Conservation (phyloP, 1,140 invertebrate species). For the Lepidurus arcticus region DNA sequence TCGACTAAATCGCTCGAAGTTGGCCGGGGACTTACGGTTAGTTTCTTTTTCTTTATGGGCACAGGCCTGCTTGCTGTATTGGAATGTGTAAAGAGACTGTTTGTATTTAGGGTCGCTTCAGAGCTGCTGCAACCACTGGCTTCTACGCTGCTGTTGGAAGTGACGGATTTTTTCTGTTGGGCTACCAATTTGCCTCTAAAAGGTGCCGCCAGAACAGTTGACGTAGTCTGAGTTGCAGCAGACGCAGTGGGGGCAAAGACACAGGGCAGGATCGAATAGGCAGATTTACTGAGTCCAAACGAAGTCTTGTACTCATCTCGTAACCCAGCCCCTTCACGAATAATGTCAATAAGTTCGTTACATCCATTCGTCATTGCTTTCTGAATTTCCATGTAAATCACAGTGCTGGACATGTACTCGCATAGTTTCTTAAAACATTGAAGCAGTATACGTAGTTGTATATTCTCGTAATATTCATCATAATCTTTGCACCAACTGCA, state of each 20-base stretch:
- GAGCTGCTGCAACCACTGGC: background rate
- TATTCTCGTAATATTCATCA: constrained; percentile 73
- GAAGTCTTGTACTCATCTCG: constrained; percentile 67
- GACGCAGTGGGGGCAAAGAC: constrained; percentile 53
- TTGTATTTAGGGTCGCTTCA: background rate
- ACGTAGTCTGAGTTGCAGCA: constrained; percentile 24
- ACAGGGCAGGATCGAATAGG: constrained; percentile 64
- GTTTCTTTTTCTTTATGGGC: constrained; percentile 10
- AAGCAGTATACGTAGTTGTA: constrained; percentile 67
- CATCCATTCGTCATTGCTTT: constrained; percentile 46
- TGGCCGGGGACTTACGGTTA: background rate
- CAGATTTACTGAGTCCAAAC: constrained; percentile 60
- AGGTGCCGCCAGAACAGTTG: background rate
- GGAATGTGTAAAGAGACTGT: background rate
- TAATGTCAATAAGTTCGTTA: constrained; percentile 59
- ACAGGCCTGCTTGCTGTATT: background rate
- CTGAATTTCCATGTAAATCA: constrained; percentile 58
- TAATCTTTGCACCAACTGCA: constrained; percentile 81
- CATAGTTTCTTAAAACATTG: constrained; percentile 85
- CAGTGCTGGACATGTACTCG: constrained; percentile 66
- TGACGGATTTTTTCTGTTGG: constrained; percentile 22
- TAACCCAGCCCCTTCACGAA: constrained; percentile 71
- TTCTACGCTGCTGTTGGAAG: background rate
- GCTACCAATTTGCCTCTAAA: background rate
- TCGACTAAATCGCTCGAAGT: background rate